phyloP scores from a whole-genome alignment of 2,797 vertebrate genomes.

The Girardinus metallicus region DNA sequence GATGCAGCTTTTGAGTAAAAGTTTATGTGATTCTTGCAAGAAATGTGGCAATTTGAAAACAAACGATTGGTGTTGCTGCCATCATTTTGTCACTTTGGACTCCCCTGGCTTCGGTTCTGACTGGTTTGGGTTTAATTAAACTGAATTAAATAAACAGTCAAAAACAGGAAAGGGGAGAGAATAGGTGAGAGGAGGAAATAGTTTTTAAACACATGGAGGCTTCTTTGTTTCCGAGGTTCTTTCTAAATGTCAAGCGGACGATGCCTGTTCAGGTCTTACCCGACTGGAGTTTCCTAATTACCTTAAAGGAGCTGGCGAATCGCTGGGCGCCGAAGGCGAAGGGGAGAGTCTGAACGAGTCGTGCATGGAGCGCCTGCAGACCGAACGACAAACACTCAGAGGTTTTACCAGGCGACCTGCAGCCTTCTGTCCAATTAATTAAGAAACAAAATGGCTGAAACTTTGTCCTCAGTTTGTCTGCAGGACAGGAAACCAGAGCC shows the following conservation, averaged over 20 bases:
- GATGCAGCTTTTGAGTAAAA: no score
- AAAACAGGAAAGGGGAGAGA: slow-evolving; percentile 22
- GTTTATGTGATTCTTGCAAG: no score
- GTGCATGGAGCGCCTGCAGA: slow-evolving; percentile 74
- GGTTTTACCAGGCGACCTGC: neutral
- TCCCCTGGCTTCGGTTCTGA: neutral
- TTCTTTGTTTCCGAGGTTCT: neutral
- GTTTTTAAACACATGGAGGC: slow-evolving; percentile 13
- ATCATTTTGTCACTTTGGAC: no score
- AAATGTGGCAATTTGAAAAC: no score
- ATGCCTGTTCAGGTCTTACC: slow-evolving; percentile 5
- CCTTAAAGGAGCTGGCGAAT: slow-evolving; percentile 83
- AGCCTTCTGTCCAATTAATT: neutral
- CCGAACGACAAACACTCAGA: slow-evolving; percentile 1
- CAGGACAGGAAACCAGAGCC: neutral
- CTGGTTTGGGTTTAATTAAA: slow-evolving; percentile 48
- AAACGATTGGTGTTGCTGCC: no score
- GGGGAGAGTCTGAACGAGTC: slow-evolving; percentile 63
- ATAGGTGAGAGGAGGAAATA: slow-evolving; percentile 21
- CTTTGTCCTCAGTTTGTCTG: slow-evolving; percentile 1
- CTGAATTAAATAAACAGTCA: slow-evolving; percentile 61
- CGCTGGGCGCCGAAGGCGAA: slow-evolving; percentile 62
- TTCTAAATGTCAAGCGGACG: neutral
- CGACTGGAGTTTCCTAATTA: slow-evolving; percentile 42
- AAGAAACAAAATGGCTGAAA: neutral